These are phyloP conservation scores for Aulostomus chinensis DNA, from an alignment of 2,797 vertebrate species.

Conservation along the genomic window DNA sequence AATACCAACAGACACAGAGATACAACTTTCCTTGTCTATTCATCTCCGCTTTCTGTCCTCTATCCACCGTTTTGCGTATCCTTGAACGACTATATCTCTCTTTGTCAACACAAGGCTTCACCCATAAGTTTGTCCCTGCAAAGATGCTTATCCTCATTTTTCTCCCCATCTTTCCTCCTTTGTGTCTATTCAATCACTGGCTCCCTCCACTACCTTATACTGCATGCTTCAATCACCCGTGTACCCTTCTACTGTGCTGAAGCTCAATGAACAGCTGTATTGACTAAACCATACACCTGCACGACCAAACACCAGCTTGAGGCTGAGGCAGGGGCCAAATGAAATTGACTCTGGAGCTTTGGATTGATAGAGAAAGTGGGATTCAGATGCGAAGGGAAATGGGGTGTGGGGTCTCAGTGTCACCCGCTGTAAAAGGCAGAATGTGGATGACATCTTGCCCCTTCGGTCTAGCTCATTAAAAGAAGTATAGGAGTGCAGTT, in stretches of 20 bases:
- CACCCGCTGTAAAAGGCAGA: slow-evolving; percentile 56
- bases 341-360: slow-evolving; percentile 35
- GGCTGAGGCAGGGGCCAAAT: slow-evolving; percentile 2
- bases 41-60: slow-evolving; percentile 23
- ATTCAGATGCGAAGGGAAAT: slow-evolving; percentile 18
- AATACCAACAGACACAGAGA: slow-evolving; percentile 51
- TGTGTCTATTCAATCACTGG: slow-evolving; percentile 34
- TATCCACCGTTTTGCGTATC: neutral
- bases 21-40: slow-evolving; percentile 38
- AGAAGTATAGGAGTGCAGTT: slow-evolving; percentile 56
- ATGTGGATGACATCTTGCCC: slow-evolving; percentile 61
- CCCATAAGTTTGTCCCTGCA: neutral
- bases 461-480: slow-evolving; percentile 62
- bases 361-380: slow-evolving; percentile 38
- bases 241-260: slow-evolving; percentile 32
- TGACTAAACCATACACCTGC: slow-evolving; percentile 65
- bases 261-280: slow-evolving; percentile 44
- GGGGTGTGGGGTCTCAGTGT: slow-evolving; percentile 30
- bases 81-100: slow-evolving; percentile 4
- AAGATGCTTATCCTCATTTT: slow-evolving; percentile 8
- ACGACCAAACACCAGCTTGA: slow-evolving; percentile 26
- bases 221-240: slow-evolving; percentile 30
- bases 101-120: slow-evolving; percentile 23
- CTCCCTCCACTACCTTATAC: slow-evolving; percentile 5
- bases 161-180: slow-evolving; percentile 3